Conservation (phyloP, 2,113 vertebrate species). For the Illadopsis cleaveri region DNA sequence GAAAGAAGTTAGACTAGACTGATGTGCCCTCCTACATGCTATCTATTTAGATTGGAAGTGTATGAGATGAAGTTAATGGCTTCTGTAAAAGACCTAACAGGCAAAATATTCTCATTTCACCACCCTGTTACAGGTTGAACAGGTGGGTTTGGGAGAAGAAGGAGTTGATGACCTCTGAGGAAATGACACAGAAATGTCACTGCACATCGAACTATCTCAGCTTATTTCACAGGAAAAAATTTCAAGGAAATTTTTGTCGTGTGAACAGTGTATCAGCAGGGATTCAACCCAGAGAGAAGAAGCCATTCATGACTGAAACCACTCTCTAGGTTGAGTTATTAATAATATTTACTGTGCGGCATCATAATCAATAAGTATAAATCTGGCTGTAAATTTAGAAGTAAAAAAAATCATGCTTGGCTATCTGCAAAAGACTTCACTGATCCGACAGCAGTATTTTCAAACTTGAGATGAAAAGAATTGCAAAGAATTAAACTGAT, state of each 20-base stretch:
- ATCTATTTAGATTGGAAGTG: not conserved
- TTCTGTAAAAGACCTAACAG: not conserved
- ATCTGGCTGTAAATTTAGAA: not conserved
- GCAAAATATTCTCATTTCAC: not conserved
- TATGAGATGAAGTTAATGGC: not conserved
- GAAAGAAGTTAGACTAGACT: not conserved
- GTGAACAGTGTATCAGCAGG: not conserved
- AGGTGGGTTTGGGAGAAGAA: not conserved
- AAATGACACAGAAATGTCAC: not conserved
- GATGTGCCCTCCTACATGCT: not conserved
- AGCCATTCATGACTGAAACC: not conserved
- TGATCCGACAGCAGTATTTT: not conserved
- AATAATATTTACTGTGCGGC: not conserved
- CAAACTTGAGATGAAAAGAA: not conserved
- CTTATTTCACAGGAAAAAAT: not conserved
- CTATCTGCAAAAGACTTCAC: not conserved
- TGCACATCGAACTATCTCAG: not conserved
- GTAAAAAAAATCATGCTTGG: not conserved
- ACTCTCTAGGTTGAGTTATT: not conserved
- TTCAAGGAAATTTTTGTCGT: not conserved
- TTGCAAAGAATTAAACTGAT: not conserved
- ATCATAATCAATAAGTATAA: not conserved
- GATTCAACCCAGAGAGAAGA: not conserved
- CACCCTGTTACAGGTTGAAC: not conserved
- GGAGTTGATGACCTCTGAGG: not conserved